Evolutionary conservation across 1,140 invertebrate genomes (phyloP).

Genomic region (Papilio aristodemus): DNA sequence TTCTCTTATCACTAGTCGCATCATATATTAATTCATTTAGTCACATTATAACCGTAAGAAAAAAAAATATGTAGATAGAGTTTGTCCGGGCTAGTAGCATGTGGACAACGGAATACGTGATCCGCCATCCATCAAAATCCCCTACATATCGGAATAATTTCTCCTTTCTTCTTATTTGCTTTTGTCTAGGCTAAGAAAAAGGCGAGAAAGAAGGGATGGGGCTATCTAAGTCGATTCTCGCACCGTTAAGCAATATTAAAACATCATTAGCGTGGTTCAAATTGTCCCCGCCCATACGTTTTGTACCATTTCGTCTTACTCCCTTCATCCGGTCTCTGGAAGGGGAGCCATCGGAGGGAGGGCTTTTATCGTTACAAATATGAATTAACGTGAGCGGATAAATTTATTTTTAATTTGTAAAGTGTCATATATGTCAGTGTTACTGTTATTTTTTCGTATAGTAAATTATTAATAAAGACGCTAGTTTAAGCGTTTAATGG

Average conservation of each 20-base stretch:
- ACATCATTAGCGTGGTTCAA: constrained; percentile 56
- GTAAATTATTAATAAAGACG: background rate
- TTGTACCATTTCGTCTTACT: constrained; percentile 58
- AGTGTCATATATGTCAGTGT: background rate
- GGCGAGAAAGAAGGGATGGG: background rate
- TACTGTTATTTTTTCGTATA: background rate
- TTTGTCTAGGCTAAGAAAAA: too few relatives aligned
- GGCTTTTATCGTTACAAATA: constrained; percentile 9
- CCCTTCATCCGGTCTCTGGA: constrained; percentile 56
- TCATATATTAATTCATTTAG: too few relatives aligned
- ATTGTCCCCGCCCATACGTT: constrained; percentile 69
- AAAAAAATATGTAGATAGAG: too few relatives aligned
- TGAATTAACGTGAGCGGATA: constrained; percentile 5
- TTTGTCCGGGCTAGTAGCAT: too few relatives aligned
- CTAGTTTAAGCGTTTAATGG: too few relatives aligned
- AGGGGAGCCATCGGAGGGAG: constrained; percentile 25
- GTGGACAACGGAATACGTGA: too few relatives aligned
- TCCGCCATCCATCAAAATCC: too few relatives aligned
- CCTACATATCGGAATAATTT: too few relatives aligned
- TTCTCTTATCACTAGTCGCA: too few relatives aligned
- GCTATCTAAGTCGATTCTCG: background rate
- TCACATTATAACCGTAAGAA: too few relatives aligned
- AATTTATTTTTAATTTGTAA: constrained; percentile 11
- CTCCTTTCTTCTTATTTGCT: too few relatives aligned
- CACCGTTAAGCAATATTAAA: constrained; percentile 49